phyloP scores from a whole-genome alignment of 2,797 vertebrate genomes.

The Trachops cirrhosus region DNA sequence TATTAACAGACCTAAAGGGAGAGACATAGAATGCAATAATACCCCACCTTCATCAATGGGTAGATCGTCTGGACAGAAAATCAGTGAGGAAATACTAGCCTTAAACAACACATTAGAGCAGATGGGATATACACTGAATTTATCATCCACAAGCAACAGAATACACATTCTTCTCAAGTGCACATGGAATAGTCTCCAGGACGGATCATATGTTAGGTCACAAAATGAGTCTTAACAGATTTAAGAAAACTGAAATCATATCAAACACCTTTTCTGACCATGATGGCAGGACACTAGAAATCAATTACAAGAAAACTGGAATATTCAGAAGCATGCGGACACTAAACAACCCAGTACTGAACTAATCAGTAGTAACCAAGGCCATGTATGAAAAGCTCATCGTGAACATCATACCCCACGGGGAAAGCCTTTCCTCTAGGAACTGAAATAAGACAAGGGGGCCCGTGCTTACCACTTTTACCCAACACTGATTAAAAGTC shows the following conservation, averaged over 20 bases:
- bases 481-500: neutral
- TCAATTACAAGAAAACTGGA: neutral
- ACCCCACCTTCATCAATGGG: neutral
- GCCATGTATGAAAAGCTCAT: too few relatives aligned
- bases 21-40: neutral
- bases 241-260: neutral
- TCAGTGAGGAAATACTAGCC: neutral
- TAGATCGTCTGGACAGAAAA: neutral
- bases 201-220: neutral
- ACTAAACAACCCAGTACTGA: neutral
- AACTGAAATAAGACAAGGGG: neutral
- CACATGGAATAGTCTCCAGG: neutral
- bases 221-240: neutral
- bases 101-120: neutral
- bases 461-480: neutral
- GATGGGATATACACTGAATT: neutral
- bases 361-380: neutral
- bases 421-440: neutral
- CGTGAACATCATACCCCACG: neutral
- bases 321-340: neutral
- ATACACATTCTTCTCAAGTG: neutral
- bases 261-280: neutral
- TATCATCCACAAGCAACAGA: neutral
- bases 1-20: neutral
- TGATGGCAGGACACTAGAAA: neutral